Evolutionary conservation across 2,113 vertebrate species (phyloP), one percentile per base, ranked within the genome.

Genomic region (Geococcyx californianus): DNA sequence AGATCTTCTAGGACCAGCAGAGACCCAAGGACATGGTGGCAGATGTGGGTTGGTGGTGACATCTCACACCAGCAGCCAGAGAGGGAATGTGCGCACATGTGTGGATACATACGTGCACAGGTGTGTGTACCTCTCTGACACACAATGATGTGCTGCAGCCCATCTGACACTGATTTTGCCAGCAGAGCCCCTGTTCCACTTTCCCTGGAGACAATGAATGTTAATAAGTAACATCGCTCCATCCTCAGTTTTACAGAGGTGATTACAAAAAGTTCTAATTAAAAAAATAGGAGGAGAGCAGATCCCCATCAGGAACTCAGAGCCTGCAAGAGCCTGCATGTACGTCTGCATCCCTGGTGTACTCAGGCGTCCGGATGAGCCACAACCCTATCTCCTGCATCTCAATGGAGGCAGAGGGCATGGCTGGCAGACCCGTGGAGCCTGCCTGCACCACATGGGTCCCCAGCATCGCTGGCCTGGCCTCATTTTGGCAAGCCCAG

Each of bases 151-250:
- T 54, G 52, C 82, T 66, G 51, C 51, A 17, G 67, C 67, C 84
- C 84, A 31, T 64, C 17, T n/a, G 54, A 73, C 0, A 0, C 47
- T 56, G 63, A 13, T 79, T 76, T 84, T 89, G 47, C 75, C 78
- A 77, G 55, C 38, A 77, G 67, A 69, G 90, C 87, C 68, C 63
- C 42, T 7, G 8, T 74, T 66, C 34, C 85, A 25, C 56, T 76
- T 58, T 13, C 34, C 47, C 47, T 4, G 12, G 75, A 86, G 88
- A 92, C 38, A 59, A 52, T 0, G 3, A 59, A 18, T 0, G 17
- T 95, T 97, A 93, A 95, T 91, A 90, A 91, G 60, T 94, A 96
- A 96, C 85, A 88, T 59, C 51, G 91, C 89, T 82, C 82, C 87
- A 63, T 82, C 87, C 90, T 42, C 66, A 28, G 31, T 84, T 93